Base-by-base conservation (phyloP, 2,888 invertebrate genomes). In the Aphidius colemani region DNA sequence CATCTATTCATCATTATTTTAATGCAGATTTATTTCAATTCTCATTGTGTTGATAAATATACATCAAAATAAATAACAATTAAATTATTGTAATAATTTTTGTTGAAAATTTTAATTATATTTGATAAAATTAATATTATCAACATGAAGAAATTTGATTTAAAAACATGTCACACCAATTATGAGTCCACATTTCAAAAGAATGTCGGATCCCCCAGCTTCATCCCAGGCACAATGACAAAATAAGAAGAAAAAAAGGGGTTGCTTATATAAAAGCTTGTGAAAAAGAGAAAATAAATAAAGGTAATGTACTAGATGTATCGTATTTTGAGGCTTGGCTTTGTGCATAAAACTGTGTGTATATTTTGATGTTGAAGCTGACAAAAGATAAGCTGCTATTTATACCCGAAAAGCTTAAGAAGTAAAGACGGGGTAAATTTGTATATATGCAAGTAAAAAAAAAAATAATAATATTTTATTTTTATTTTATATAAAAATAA, bases 331-430 rank as follows among this genome's bases (percentile, higher is more conserved):
- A 57, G 66, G 61, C 68, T 67, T 70, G 72, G 74, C 75, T 74
- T 74, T 74, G 74, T 75, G 66, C 67, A 63, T 65, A 40, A 46
- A 55, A 65, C 59, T 45, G 61, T 63, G 64, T 56, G 61, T 55
- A 63, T 67, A 67, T 64, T 66, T 69, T 68, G 71, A 74, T 72
- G 74, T 77, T 73, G 77, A 79, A 77, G 73, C 75, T 74, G 78
- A 74, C 77, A 74, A 77, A 78, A 79, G 79, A 79, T 80, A 80
- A 80, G 79, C 79, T 68, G 78, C 78, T 79, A 79, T 80, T 79
- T 79, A 79, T 79, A 78, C 78, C 75, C 74, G 65, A 51, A 57
- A 72, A 74, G 78, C 71, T 78, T 77, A 78, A 76, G 72, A 70
- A 70, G 68, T 66, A 69, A 67, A 68, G 66, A 66, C 67, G 66